A percentile compares a stretch with the other conserved stretches of the same genome.
These are phyloP conservation scores for Prunella himalayana DNA, from an alignment of 2,113 vertebrate genomes.

Conservation along the genomic window DNA sequence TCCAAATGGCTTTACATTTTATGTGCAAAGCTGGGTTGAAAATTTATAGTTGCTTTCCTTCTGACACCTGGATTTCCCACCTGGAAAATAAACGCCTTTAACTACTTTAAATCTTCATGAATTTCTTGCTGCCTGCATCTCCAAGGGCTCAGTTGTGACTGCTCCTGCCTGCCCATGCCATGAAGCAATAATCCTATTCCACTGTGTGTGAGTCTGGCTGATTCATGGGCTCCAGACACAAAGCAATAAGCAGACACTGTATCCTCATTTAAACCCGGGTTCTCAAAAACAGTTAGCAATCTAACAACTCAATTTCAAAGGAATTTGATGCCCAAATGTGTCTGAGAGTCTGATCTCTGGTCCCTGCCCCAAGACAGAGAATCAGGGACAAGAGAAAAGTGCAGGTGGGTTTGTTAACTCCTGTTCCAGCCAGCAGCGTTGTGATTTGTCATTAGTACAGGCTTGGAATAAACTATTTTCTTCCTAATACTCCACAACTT, in stretches of 20 bases:
- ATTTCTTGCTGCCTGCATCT: slow-evolving; percentile 67
- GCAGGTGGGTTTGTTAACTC: background rate
- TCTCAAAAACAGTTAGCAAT: slow-evolving; percentile 33
- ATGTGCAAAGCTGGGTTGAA: slow-evolving; percentile 69
- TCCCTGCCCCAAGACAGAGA: background rate
- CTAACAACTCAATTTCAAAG: slow-evolving; percentile 30
- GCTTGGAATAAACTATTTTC: background rate
- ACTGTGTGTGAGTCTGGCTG: slow-evolving; percentile 33
- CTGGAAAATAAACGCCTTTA: slow-evolving; percentile 75
- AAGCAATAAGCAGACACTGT: slow-evolving; percentile 56
- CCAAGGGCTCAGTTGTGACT: slow-evolving; percentile 41
- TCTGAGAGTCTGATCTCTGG: background rate
- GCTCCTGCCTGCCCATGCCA: slow-evolving; percentile 35
- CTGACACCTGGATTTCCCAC: slow-evolving; percentile 71
- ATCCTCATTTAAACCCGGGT: slow-evolving; percentile 45
- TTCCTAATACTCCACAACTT: background rate
- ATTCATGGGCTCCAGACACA: slow-evolving; percentile 60
- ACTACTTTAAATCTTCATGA: slow-evolving; percentile 74
- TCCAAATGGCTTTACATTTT: slow-evolving; percentile 70
- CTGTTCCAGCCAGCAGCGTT: background rate
- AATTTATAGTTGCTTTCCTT: slow-evolving; percentile 76
- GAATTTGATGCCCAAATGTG: background rate
- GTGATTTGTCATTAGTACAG: background rate
- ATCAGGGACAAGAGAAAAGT: background rate
- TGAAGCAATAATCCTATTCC: slow-evolving; percentile 59